Conservation (phyloP, 2,113 vertebrate genomes). For the Emydura subglobosa region DNA sequence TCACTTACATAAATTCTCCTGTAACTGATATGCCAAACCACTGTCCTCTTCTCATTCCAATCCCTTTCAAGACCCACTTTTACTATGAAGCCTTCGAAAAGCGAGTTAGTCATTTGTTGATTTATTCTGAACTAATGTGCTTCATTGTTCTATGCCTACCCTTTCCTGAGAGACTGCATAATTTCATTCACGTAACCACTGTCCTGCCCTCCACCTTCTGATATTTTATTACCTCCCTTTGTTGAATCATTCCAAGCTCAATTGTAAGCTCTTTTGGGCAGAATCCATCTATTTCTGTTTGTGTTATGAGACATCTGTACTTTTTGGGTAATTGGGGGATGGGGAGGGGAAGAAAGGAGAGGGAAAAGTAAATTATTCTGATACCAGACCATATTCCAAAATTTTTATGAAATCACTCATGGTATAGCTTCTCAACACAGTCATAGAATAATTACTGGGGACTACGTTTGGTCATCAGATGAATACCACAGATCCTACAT, state of each 20-base stretch:
- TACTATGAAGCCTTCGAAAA: background rate
- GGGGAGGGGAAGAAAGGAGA: background rate
- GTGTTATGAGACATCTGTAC: background rate
- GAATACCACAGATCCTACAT: background rate
- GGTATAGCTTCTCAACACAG: rapidly evolving
- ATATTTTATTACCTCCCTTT: background rate
- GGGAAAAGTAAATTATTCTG: background rate
- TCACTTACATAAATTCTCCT: background rate
- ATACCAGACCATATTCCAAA: background rate
- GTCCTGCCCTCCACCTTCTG: background rate
- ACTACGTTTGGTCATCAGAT: background rate
- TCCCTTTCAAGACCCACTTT: background rate
- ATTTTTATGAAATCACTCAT: background rate
- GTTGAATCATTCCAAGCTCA: background rate
- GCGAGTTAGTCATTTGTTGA: background rate
- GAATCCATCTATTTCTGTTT: background rate
- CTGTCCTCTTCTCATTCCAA: background rate
- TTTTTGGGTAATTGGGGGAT: background rate
- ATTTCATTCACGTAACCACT: background rate
- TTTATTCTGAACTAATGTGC: background rate
- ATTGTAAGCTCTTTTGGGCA: background rate
- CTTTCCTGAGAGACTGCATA: background rate
- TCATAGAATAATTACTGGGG: background rate
- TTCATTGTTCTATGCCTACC: background rate
- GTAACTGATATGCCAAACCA: background rate